Base-by-base conservation (phyloP, 2,113 vertebrate genomes). In the Peromyscus leucopus region DNA sequence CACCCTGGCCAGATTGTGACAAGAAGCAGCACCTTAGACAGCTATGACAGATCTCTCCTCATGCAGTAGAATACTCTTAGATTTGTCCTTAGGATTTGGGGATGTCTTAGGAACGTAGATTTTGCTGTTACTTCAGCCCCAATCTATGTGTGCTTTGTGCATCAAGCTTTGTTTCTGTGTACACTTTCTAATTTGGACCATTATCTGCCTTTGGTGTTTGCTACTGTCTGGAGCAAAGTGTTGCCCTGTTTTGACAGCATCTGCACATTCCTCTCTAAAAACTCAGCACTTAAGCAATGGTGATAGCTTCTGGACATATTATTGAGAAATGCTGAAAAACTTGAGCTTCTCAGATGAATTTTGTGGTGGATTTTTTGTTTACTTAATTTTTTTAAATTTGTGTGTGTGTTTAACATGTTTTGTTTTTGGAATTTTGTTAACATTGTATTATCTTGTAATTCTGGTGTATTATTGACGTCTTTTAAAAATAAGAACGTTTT, bases 391-490 rank as follows among this genome's bases (percentile, higher is more conserved):
- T 5, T n/a, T 46, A 31, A 42, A 4, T 51, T 51, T 67, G 9
- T 51, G 13, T n/a, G n/a, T 39, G 24, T 36, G 11, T 76, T 74
- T 92, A 59, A 75, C 67, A 22, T 46, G 3, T 79, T 93, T 94
- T n/a, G 80, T 93, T 94, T n/a, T 55, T 72, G 84, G 51, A 57
- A 74, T 87, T 95, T 95, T 89, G n/a, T 79, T 87, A 92, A 65
- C 75, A 71, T 90, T 87, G 36, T 76, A 36, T 75, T 33, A 74
- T 80, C 55, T 83, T 93, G 55, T 36, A 55, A 83, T 21, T 87
- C 96, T 46, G 19, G 1, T 21, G 46, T 42, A 90, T 24, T 84
- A 48, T 55, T 95, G 46, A 84, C 36, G 48, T 87, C 7, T 78
- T 96, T 96, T 93, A 9, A 74, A 82, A 92, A 42, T 55, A 84